Base-by-base conservation (phyloP, 2,888 invertebrate genomes). In the Sinodicranocentrus sp. region DNA sequence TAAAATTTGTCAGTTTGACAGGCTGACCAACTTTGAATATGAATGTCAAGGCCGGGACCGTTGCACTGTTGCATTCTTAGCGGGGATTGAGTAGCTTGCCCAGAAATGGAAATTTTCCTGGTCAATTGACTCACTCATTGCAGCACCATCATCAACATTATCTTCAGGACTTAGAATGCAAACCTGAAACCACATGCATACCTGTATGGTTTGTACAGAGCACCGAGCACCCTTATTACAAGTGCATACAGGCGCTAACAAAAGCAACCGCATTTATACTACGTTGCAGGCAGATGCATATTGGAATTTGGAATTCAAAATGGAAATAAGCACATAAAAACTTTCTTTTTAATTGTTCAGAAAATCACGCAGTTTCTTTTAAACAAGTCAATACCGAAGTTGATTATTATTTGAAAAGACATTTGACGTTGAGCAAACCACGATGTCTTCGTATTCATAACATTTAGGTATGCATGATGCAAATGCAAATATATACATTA, bases 1-100 rank as follows among this genome's bases (percentile, higher is more conserved):
- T 78, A 78, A 70, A 78, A 70, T 78, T 78, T 78, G 78, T 68
- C 78, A 78, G 78, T 59, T 44, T 68, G 78, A 78, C 78, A 67
- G 70, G 59, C 59, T 78, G 78, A 78, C 78, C 78, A 78, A 78
- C 68, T 70, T 78, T 48, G 61, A 78, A 78, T 78, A 59, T 78
- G 68, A 78, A 78, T 78, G 78, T 78, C 78, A 78, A 78, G 78
- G 78, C 17, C 48, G 48, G n/a, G 15, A 48, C 52, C 5, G 25
- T 52, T 26, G 48, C 48, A 48, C 26, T 33, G 33, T 33, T 33
- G 33, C 33, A 33, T n/a, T n/a, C n/a, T n/a, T 23, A 17, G 33
- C 39, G 61, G 15, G 67, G 3, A 44, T 70, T 52, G 17, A 39
- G 67, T 26, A 61, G n/a, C n/a, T 61, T 43, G 59, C 67, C 76